These are phyloP conservation scores for Listronotus oregonensis DNA, from an alignment of 1,140 invertebrate genomes.

Conservation along the genomic window DNA sequence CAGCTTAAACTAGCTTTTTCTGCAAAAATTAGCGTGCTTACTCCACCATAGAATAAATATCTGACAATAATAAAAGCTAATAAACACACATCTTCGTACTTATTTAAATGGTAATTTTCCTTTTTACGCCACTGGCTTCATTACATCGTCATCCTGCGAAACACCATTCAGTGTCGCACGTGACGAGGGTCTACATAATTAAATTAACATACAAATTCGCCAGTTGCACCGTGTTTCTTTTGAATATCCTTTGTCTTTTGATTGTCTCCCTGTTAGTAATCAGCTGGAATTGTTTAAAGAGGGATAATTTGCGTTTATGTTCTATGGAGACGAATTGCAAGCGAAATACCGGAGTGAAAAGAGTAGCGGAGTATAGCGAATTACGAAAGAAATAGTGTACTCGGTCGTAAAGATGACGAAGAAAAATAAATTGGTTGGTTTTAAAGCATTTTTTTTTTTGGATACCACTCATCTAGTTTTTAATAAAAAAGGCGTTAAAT, in stretches of 20 bases:
- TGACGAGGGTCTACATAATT: conserved; percentile 23
- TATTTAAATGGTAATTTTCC: background rate
- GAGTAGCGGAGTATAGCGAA: too few relatives aligned
- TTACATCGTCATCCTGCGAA: conserved; percentile 11
- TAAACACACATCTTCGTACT: too few relatives aligned
- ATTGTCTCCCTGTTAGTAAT: conserved; percentile 21
- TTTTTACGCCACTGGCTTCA: conserved; percentile 4
- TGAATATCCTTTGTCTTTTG: conserved; percentile 23
- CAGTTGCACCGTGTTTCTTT: conserved; percentile 19
- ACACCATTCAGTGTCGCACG: conserved; percentile 21
- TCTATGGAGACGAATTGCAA: conserved; percentile 2
- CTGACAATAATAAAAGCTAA: too few relatives aligned
- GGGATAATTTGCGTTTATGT: conserved; percentile 13
- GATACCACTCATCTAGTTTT: too few relatives aligned
- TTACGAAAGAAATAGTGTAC: too few relatives aligned
- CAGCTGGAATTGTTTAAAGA: conserved; percentile 19
- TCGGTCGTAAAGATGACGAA: too few relatives aligned
- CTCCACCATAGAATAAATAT: too few relatives aligned
- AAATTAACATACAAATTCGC: conserved; percentile 25
- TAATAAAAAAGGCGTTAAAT: too few relatives aligned
- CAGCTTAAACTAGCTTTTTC: too few relatives aligned
- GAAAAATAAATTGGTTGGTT: too few relatives aligned
- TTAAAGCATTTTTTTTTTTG: too few relatives aligned
- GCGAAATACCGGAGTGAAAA: background rate
- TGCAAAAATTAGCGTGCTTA: too few relatives aligned